A percentile compares a stretch with the other conserved stretches of the same genome.
Conservation (phyloP, 2,888 invertebrate genomes). For the Amphipyra tragopoginis region DNA sequence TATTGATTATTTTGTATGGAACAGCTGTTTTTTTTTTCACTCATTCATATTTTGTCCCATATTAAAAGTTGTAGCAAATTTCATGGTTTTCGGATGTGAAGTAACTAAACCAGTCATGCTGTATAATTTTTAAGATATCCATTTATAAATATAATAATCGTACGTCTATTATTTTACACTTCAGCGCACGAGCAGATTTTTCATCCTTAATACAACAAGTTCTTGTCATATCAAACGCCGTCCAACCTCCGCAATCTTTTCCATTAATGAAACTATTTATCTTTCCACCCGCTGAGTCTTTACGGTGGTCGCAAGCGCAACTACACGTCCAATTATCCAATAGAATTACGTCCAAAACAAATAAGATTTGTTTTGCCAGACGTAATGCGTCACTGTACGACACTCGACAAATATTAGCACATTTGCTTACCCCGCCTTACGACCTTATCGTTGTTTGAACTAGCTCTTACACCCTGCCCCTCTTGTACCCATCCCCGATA, state of each 20-base stretch:
- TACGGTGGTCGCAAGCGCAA: slow-evolving; percentile 11
- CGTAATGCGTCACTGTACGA: slow-evolving; percentile 66
- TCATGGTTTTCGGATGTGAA: too few relatives aligned
- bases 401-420: slow-evolving; percentile 73
- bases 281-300: not conserved
- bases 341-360: slow-evolving; percentile 57
- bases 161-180: not conserved
- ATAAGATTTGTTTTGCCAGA: slow-evolving; percentile 57
- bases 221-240: not conserved
- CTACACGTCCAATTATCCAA: slow-evolving; percentile 47
- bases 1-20: too few relatives aligned
- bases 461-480: slow-evolving; percentile 60
- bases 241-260: slow-evolving; percentile 2
- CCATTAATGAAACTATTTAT: slow-evolving; percentile 8
- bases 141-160: too few relatives aligned
- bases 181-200: not conserved
- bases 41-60: too few relatives aligned
- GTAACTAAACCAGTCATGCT: too few relatives aligned
- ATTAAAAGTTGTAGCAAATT: too few relatives aligned
- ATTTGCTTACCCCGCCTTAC: slow-evolving; percentile 57
- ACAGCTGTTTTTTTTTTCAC: too few relatives aligned
- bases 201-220: slow-evolving; percentile 2
- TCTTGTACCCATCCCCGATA: slow-evolving; percentile 53
- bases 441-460: slow-evolving; percentile 72
- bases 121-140: too few relatives aligned